These are phyloP conservation scores for Subanguina moxae DNA, from an alignment of 1,140 invertebrate species.

Conservation along the genomic window DNA sequence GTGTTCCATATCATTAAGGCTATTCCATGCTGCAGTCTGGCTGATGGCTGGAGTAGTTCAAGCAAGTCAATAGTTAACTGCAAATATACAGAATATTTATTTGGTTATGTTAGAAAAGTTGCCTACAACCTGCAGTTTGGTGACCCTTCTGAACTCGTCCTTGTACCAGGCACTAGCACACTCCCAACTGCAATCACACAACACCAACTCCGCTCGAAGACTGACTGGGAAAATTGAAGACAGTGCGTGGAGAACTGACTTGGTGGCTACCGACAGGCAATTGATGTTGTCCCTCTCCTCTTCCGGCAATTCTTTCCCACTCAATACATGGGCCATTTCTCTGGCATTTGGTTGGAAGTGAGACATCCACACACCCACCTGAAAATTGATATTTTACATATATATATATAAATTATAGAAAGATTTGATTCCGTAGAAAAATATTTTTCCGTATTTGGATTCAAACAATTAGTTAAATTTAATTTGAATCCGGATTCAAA, in stretches of 20 bases:
- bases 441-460: no score
- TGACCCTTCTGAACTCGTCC: constrained; percentile 35
- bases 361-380: constrained; percentile 26
- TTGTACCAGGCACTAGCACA: constrained; percentile 43
- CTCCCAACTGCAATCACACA: constrained; percentile 43
- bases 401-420: background rate
- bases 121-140: constrained; percentile 15
- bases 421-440: background rate
- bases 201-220: constrained; percentile 19
- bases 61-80: constrained; percentile 33
- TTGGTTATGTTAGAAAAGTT: background rate
- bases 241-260: constrained; percentile 4
- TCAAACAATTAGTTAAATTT: no score
- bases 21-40: constrained; percentile 40
- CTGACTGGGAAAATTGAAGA: constrained; percentile 19
- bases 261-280: background rate
- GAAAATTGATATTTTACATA: background rate
- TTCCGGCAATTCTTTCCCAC: background rate
- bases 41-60: background rate
- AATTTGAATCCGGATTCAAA: no score
- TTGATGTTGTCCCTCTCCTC: background rate
- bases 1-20: constrained; percentile 48
- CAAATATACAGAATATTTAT: constrained; percentile 6
- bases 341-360: constrained; percentile 11
- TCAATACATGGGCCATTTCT: background rate